These are phyloP conservation scores for Oryctes rhinoceros DNA, from an alignment of 1,140 invertebrate species.

Conservation along the genomic window DNA sequence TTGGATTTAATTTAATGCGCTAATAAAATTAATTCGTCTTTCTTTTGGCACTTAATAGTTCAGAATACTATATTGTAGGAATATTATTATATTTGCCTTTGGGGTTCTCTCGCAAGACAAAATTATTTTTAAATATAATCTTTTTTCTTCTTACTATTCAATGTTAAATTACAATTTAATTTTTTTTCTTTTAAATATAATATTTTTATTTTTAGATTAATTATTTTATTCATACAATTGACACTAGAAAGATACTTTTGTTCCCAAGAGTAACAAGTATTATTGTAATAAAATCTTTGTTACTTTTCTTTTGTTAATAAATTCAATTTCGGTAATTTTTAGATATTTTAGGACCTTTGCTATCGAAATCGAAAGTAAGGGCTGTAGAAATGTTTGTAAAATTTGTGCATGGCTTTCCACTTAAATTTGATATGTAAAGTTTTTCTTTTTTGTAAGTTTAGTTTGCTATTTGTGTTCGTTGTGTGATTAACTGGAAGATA, in stretches of 20 bases:
- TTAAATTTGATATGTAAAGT: conserved; percentile 19
- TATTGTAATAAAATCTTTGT: background rate
- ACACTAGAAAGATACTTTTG: conserved; percentile 22
- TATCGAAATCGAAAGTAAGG: no score
- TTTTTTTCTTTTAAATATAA: no score
- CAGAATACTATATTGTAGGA: background rate
- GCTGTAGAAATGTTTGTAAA: background rate
- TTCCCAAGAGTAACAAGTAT: conserved; percentile 24
- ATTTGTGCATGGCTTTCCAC: background rate
- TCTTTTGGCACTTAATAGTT: conserved; percentile 1
- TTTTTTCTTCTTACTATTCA: no score
- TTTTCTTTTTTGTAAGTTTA: background rate
- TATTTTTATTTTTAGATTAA: background rate
- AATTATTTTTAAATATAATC: background rate
- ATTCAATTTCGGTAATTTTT: conserved; percentile 17
- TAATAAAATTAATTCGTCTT: conserved; percentile 7
- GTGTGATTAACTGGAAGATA: background rate
- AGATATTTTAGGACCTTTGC: background rate
- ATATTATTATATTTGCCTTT: background rate
- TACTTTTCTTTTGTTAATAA: background rate
- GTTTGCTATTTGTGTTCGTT: background rate
- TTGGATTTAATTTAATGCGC: no score
- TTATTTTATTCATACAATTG: conserved; percentile 34
- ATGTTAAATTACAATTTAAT: no score
- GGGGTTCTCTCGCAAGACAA: background rate